Evolutionary conservation across 2,888 invertebrate species (phyloP).

Genomic region (Branchellion lobata): DNA sequence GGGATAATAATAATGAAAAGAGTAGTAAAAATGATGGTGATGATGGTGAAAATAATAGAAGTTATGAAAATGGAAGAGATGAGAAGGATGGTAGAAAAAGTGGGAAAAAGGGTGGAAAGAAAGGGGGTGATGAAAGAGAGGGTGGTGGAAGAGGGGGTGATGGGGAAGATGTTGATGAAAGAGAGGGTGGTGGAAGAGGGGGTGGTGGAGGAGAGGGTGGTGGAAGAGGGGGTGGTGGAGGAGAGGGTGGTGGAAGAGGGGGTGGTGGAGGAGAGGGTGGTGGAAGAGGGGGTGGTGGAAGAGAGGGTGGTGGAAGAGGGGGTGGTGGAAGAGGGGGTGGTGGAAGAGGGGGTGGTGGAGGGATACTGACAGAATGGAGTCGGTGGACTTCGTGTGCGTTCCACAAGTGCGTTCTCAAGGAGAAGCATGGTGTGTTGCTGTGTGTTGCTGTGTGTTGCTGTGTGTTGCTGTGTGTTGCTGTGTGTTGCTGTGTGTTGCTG

Average conservation of each 20-base stretch:
- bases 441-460: no score
- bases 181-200: not conserved
- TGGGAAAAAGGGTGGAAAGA: not conserved
- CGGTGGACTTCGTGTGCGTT: not conserved
- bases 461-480: no score
- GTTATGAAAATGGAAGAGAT: not conserved
- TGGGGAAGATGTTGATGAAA: not conserved
- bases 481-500: no score
- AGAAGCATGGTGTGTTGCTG: no score
- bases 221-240: not conserved
- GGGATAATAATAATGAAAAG: not conserved
- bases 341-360: not conserved
- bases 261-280: not conserved
- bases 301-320: not conserved
- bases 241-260: not conserved
- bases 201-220: not conserved
- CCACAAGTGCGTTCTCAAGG: not conserved
- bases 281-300: not conserved
- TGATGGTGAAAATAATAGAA: not conserved
- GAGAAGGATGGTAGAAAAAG: not conserved
- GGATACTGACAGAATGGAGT: not conserved
- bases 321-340: no score
- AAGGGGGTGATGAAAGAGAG: not conserved
- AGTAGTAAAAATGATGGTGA: not conserved
- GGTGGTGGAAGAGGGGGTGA: not conserved